phyloP scores from a whole-genome alignment of 2,113 vertebrate genomes.

The Cryptomyrus ogoouensis region DNA sequence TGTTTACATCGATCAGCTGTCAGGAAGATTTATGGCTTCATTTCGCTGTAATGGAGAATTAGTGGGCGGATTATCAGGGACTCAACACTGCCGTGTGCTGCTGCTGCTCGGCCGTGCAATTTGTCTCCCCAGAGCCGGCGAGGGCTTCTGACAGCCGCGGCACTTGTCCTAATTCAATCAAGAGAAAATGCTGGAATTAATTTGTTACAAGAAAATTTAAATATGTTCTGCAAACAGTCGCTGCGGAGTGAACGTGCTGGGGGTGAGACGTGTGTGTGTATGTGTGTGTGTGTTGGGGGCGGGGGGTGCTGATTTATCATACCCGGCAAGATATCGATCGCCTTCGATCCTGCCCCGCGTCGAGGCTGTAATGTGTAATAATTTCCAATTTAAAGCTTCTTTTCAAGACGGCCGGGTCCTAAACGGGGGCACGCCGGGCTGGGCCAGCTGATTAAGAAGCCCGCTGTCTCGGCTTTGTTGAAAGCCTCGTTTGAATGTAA shows the following conservation, averaged over 20 bases:
- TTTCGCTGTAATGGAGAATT: conserved; percentile 99
- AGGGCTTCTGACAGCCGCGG: conserved; percentile 99
- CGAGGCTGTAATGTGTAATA: conserved; percentile 99
- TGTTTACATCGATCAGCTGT: conserved; percentile 99
- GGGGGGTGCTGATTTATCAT: conserved; percentile 95
- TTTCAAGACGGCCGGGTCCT: conserved; percentile 94
- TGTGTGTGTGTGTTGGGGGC: neutral
- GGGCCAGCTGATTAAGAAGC: conserved; percentile 84
- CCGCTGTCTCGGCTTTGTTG: conserved; percentile 94
- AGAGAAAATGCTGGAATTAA: conserved; percentile 99
- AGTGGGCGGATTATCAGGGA: conserved; percentile 99
- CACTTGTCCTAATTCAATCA: conserved; percentile 99
- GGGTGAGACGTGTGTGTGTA: neutral
- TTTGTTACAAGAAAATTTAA: conserved; percentile 99
- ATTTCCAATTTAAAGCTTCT: conserved; percentile 99
- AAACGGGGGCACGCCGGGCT: conserved; percentile 84
- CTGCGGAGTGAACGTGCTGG: conserved; percentile 60
- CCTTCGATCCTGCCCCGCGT: conserved; percentile 81
- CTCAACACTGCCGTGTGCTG: conserved; percentile 99
- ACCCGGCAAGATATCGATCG: conserved; percentile 96
- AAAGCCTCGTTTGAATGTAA: conserved; percentile 93
- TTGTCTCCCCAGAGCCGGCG: conserved; percentile 96
- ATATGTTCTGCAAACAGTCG: conserved; percentile 97
- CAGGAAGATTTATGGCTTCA: conserved; percentile 99
- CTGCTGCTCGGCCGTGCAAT: conserved; percentile 98